Evolutionary conservation across 2,113 vertebrate species (phyloP).

Genomic region (Carettochelys insculpta): DNA sequence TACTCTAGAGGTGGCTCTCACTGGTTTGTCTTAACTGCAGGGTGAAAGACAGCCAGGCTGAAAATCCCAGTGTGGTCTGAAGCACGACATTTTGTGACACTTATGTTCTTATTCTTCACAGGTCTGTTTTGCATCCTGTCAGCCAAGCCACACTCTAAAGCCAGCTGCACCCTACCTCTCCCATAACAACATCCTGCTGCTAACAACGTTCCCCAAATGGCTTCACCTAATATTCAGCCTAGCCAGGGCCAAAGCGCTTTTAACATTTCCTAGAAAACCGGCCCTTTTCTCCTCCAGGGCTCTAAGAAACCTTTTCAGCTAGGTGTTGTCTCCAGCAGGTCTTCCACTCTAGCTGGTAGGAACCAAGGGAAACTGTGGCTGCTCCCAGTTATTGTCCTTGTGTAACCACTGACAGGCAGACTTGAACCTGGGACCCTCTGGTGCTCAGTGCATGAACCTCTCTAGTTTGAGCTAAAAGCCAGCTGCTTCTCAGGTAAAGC

Average conservation of each 20-base stretch:
- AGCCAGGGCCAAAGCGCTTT: neutral
- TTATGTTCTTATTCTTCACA: neutral
- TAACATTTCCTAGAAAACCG: accelerated
- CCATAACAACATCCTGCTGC: neutral
- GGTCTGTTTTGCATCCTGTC: neutral
- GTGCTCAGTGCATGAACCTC: too few relatives aligned
- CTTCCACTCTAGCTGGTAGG: neutral
- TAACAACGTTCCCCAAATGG: conserved; percentile 5
- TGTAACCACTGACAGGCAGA: too few relatives aligned
- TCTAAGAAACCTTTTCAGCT: neutral
- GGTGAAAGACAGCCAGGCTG: neutral
- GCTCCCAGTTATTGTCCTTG: neutral
- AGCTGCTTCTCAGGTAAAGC: too few relatives aligned
- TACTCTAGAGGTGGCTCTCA: neutral
- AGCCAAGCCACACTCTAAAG: neutral
- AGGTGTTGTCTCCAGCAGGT: neutral
- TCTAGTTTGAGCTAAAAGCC: too few relatives aligned
- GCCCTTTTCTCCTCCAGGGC: neutral
- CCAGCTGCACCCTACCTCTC: neutral
- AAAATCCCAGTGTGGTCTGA: neutral
- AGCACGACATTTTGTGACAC: neutral
- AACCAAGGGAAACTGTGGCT: neutral
- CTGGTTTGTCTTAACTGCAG: conserved; percentile 11
- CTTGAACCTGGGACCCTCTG: too few relatives aligned
- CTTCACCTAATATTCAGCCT: neutral